These are phyloP conservation scores for Megalopta genalis DNA, from an alignment of 1,140 invertebrate genomes.

Conservation along the genomic window DNA sequence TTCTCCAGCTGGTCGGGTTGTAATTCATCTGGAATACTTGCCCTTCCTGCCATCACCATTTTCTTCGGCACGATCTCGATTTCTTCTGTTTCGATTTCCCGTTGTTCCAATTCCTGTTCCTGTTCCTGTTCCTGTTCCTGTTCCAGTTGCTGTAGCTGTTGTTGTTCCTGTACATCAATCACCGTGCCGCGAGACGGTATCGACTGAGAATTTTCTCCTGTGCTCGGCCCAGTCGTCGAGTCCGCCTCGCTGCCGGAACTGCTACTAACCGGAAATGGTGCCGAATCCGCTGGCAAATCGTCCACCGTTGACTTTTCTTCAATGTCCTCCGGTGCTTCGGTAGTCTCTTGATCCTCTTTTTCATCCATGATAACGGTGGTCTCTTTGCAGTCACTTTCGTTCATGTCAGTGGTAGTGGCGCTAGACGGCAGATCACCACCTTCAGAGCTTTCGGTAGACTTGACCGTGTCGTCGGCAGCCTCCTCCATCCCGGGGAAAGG, in stretches of 20 bases:
- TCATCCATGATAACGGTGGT: slow-evolving; percentile 54
- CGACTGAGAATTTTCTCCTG: slow-evolving; percentile 82
- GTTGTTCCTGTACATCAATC: slow-evolving; percentile 57
- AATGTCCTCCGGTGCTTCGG: slow-evolving; percentile 54
- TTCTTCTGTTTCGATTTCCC: slow-evolving; percentile 54
- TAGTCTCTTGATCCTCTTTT: slow-evolving; percentile 49
- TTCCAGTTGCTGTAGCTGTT: too few species aligned
- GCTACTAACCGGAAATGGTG: slow-evolving; percentile 82
- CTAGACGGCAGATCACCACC: slow-evolving; percentile 51
- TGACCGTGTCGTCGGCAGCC: slow-evolving; percentile 53
- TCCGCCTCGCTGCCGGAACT: slow-evolving; percentile 83
- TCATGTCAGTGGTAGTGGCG: slow-evolving; percentile 41
- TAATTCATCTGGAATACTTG: slow-evolving; percentile 91
- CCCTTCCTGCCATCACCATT: slow-evolving; percentile 85
- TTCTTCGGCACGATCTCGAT: slow-evolving; percentile 80
- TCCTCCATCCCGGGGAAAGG: slow-evolving; percentile 81
- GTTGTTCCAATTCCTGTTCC: too few species aligned
- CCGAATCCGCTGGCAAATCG: slow-evolving; percentile 79
- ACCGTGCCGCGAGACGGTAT: slow-evolving; percentile 71
- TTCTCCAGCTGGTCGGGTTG: slow-evolving; percentile 91
- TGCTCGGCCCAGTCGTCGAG: slow-evolving; percentile 82
- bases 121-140: too few species aligned
- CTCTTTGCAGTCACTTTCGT: slow-evolving; percentile 58
- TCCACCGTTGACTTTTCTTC: slow-evolving; percentile 74
- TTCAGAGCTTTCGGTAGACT: slow-evolving; percentile 50